Evolutionary conservation across 2,113 vertebrate species (phyloP).

Genomic region (Vulpes lagopus): DNA sequence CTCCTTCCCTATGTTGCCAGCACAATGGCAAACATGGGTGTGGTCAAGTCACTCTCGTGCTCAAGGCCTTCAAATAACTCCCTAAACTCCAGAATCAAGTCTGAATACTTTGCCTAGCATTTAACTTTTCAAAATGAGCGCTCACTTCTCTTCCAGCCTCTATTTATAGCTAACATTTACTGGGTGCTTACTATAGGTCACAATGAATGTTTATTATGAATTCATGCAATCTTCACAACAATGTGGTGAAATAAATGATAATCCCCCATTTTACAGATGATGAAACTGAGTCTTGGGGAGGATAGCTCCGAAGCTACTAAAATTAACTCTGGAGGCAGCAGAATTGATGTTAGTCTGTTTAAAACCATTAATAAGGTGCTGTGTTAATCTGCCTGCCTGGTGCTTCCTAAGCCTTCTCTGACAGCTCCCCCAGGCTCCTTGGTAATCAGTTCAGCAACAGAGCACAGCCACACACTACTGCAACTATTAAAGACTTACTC

Average conservation of each 20-base stretch:
- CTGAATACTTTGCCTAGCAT: not conserved
- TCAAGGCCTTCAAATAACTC: not conserved
- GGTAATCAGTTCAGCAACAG: not conserved
- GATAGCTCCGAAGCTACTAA: not conserved
- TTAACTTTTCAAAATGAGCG: constrained; percentile 31
- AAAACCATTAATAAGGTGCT: not conserved
- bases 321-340: not conserved
- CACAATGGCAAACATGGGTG: not conserved
- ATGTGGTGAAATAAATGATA: not conserved
- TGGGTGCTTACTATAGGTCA: not conserved
- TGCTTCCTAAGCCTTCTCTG: not conserved
- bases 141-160: not conserved
- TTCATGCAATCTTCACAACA: not conserved
- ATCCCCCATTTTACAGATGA: not conserved
- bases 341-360: not conserved
- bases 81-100: not conserved
- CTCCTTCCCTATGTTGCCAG: not conserved
- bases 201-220: not conserved
- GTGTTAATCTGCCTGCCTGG: not conserved
- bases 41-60: not conserved
- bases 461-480: not conserved
- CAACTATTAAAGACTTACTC: not conserved
- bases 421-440: not conserved
- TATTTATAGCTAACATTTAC: not conserved
- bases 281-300: not conserved